These are phyloP conservation scores for Pocillopora verrucosa DNA, from an alignment of 64 coral and sea anemone species.

Conservation along the genomic window DNA sequence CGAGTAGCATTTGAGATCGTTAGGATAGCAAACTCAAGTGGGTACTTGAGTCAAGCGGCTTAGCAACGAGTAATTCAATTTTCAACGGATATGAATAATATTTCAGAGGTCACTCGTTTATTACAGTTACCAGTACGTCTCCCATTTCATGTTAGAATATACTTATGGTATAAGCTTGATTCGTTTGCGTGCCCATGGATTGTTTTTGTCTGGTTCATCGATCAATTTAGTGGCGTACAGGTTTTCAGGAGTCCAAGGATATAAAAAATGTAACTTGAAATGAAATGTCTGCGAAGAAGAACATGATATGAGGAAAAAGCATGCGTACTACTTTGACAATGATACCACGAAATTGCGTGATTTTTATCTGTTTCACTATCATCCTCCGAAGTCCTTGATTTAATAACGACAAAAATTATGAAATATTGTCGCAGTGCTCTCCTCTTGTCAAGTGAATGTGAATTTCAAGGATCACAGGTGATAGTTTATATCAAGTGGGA, in stretches of 20 bases:
- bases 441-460: not conserved
- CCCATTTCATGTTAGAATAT: not conserved
- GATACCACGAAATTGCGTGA: not conserved
- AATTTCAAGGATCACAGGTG: not conserved
- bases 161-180: not conserved
- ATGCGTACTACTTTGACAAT: too few species aligned
- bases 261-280: too few species aligned
- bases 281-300: too few species aligned
- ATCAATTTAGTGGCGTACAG: too few species aligned
- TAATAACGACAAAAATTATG: too few species aligned
- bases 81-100: slow-evolving; percentile 2
- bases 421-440: too few species aligned
- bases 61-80: not conserved
- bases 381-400: too few species aligned
- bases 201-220: too few species aligned
- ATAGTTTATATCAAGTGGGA: slow-evolving; percentile 12
- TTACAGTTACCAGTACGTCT: not conserved
- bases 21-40: not conserved
- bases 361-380: too few species aligned
- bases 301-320: too few species aligned
- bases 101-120: not conserved
- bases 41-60: slow-evolving; percentile 19
- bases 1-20: not conserved
- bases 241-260: too few species aligned
- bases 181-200: too few species aligned